Evolutionary conservation across 2,113 vertebrate genomes (phyloP).

Genomic region (Oryzias curvinotus): DNA sequence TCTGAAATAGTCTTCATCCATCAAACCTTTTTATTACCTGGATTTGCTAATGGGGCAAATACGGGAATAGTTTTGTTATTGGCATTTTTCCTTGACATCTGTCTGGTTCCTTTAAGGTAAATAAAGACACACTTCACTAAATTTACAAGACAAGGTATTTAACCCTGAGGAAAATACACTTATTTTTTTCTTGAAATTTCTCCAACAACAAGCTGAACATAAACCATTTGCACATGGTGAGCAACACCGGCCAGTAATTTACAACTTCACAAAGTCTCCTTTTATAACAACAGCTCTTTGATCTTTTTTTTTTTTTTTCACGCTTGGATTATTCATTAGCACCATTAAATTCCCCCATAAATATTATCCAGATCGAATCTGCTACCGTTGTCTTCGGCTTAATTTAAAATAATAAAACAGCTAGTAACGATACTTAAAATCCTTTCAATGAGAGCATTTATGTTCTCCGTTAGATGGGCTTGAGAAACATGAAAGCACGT

Average conservation of each 20-base stretch:
- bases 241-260: constrained; percentile 12
- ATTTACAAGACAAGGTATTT: constrained; percentile 31
- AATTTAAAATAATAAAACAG: constrained; percentile 10
- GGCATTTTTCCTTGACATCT: constrained; percentile 30
- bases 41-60: constrained; percentile 42
- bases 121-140: constrained; percentile 36
- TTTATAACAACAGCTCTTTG: constrained; percentile 18
- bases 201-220: constrained; percentile 20
- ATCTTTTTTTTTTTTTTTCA: constrained; percentile 40
- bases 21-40: constrained; percentile 51
- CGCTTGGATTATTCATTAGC: constrained; percentile 9
- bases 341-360: constrained; percentile 27
- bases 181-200: constrained; percentile 7
- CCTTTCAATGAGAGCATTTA: neutral
- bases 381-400: constrained; percentile 17
- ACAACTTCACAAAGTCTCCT: constrained; percentile 18
- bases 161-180: neutral
- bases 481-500: constrained; percentile 8
- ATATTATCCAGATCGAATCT: constrained; percentile 21
- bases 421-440: too few relatives aligned
- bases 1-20: constrained; percentile 43
- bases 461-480: neutral
- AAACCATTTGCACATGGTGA: constrained; percentile 48
- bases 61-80: constrained; percentile 39
- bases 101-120: constrained; percentile 36